A percentile compares a stretch with the other conserved stretches of the same genome.
phyloP scores from a whole-genome alignment of 2,888 invertebrate species.

The Suillia variegata region DNA sequence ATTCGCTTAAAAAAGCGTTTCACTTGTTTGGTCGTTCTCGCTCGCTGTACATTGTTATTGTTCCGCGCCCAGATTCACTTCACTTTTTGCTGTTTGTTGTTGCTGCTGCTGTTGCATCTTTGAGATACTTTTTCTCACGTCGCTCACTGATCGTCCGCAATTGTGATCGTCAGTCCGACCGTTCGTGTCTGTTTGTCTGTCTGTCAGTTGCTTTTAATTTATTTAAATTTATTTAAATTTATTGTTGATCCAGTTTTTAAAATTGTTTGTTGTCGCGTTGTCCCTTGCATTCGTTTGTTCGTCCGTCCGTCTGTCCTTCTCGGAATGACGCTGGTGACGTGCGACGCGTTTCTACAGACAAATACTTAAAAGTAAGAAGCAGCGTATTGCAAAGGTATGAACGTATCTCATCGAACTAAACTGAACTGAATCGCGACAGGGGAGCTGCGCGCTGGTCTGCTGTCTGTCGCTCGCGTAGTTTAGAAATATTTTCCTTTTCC shows the following conservation, averaged over 20 bases:
- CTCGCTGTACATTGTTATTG: background rate
- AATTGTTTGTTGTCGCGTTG: background rate
- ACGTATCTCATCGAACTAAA: background rate
- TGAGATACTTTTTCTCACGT: no score
- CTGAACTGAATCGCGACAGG: no score
- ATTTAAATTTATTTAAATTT: background rate
- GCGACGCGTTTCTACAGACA: no score
- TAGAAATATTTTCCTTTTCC: background rate
- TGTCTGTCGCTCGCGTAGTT: background rate
- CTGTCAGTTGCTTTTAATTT: slow-evolving; percentile 1
- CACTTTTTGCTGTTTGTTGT: no score
- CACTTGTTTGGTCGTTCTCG: background rate
- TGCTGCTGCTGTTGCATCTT: no score
- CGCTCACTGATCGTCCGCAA: no score
- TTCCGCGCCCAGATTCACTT: background rate
- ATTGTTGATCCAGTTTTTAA: background rate
- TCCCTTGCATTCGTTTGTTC: no score
- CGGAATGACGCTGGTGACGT: no score
- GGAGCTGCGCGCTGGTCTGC: background rate
- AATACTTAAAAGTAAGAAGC: no score
- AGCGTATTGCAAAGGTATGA: no score
- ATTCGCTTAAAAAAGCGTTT: background rate
- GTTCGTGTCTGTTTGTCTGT: background rate
- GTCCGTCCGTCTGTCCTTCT: no score
- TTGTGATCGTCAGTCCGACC: background rate